Evolutionary conservation across 2,888 invertebrate species (phyloP), one percentile per base, ranked within the genome.

Genomic region (Parthenolecanium corni): DNA sequence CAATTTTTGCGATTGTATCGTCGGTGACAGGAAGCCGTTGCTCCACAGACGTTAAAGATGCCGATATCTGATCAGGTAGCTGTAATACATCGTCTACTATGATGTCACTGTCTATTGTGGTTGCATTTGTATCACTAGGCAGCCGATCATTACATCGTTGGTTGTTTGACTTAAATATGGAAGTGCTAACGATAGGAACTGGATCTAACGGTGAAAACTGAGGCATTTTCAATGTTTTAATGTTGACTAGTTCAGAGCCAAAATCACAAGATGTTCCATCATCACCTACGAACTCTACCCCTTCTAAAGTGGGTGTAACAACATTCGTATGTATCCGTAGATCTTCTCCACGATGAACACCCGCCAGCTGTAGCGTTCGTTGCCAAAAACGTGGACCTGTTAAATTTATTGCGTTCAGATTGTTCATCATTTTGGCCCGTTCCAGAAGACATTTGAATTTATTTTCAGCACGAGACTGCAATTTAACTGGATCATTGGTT

Each of bases 301-400:
- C 47, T 4, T 21, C 18, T 24, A 58, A 20, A 16, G 46, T 18
- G 16, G 36, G 16, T 14, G 20, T 18, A 1, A 25, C 47, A 11
- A 31, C 36, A 21, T 18, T 14, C 6, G 31, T 3, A n/a, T 47
- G 14, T 18, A 31, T 9, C n/a, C 18, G 25, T 21, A 58, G 16
- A 21, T 58, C 49, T 12, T 18, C 16, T 12, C 47, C 47, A 14
- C 18, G 11, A 18, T 58, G 58, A 14, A 58, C 16, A 21, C 58
- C 58, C 6, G 58, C 58, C 21, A 58, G 46, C 12, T 47, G 25
- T 12, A 58, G n/a, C n/a, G 58, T 58, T 31, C 58, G 25, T 46
- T 36, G 16, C 58, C 58, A 58, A 20, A 47, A 58, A 25, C 46
- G 31, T 5, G 58, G 58, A 2, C 58, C 58, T 18, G 44, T n/a